Evolutionary conservation across 1,140 invertebrate species (phyloP).

Genomic region (Drosophila setifemur): DNA sequence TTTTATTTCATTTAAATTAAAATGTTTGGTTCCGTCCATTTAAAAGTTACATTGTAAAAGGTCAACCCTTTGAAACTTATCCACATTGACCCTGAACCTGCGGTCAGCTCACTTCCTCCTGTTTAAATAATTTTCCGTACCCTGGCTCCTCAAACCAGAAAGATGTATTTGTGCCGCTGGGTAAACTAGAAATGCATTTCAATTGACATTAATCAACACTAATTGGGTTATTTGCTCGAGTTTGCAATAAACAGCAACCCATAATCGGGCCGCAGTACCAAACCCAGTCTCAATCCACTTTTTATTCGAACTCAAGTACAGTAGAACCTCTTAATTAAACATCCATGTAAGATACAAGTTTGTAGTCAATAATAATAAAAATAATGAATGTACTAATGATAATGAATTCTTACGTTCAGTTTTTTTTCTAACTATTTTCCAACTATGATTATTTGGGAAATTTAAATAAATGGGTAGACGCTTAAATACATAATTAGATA

Average conservation of each 20-base stretch:
- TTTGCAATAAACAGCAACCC: constrained; percentile 70
- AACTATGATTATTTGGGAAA: too few species aligned
- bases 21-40: background rate
- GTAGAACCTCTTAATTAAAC: background rate
- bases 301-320: constrained; percentile 10
- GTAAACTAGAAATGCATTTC: constrained; percentile 63
- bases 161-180: constrained; percentile 1
- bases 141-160: background rate
- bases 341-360: too few species aligned
- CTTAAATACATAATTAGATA: too few species aligned
- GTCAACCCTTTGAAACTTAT: background rate
- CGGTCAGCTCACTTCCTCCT: background rate
- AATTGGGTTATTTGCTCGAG: constrained; percentile 75
- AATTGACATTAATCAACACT: constrained; percentile 78
- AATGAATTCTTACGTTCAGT: too few species aligned
- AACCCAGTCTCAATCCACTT: constrained; percentile 5
- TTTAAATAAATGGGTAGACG: too few species aligned
- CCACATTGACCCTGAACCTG: constrained; percentile 19
- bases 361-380: too few species aligned
- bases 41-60: background rate
- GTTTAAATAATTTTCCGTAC: background rate
- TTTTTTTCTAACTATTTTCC: too few species aligned
- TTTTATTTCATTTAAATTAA: too few species aligned
- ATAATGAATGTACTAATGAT: too few species aligned
- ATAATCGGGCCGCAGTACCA: constrained; percentile 48